Evolutionary conservation across 1,140 invertebrate genomes (phyloP), one percentile per base, ranked within the genome.

Genomic region (Saccostrea cuccullata): DNA sequence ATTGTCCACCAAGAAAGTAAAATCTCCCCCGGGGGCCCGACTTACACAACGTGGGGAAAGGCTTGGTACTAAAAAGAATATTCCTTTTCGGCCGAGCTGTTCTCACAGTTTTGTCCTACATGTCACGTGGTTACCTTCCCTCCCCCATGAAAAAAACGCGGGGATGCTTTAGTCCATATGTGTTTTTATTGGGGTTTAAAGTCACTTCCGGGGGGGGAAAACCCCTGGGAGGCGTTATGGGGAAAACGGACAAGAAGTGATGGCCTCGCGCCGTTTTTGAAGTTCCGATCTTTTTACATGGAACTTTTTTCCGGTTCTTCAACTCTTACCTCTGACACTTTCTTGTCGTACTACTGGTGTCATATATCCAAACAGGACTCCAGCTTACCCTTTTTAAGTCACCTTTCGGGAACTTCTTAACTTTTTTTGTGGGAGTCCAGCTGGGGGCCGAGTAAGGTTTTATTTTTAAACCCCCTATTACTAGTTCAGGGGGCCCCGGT

Each of bases 41-140:
- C 30, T 77, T 77, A 26, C 70, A 77, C 12, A 77, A 8, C 23
- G 23, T 2, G 70, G 70, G 23, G 13, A 77, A 26, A 13, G 70
- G 70, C 26, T 77, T 77, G 12, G 70, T 77, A 26, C 70, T 77
- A 30, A 77, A 77, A 36, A 77, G 70, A 30, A 77, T 77, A 36
- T 77, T 15, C 30, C 3, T 77, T 77, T 11, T 77, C 70, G 11
- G 26, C 26, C 26, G 26, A 30, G 30, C 70, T 3, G 70, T 77
- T 77, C 70, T 26, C 23, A 77, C 70, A 4, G 70, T 77, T 77
- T 77, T 77, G 30, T 77, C 70, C 30, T 77, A 26, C 70, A 77
- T 26, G 70, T 26, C 15, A 77, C 70, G 26, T 77, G 70, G 13
- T 13, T 36, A 11, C 70, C 70, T 2, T 77, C n/a, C 70, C 15